phyloP scores from a whole-genome alignment of 2,113 vertebrate genomes.

The Passerina amoena region DNA sequence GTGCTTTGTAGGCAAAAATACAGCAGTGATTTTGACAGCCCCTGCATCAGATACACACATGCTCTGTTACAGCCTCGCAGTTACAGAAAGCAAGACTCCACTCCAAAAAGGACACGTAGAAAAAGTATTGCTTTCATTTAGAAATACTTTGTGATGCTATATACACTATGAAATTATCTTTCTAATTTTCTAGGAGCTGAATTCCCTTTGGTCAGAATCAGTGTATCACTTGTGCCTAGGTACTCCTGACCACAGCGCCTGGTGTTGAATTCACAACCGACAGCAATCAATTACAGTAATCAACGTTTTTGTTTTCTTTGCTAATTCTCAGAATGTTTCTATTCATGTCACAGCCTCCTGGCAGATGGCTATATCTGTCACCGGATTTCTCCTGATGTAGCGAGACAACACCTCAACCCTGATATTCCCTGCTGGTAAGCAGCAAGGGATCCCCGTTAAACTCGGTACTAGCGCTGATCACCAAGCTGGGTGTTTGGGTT shows the following conservation, averaged over 20 bases:
- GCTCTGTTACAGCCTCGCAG: background rate
- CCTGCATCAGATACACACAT: background rate
- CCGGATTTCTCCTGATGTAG: background rate
- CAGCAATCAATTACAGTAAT: rapidly evolving
- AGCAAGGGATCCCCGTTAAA: background rate
- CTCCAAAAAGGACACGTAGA: background rate
- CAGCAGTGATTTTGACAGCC: background rate
- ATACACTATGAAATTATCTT: background rate
- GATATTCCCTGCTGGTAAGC: background rate
- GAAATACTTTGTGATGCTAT: background rate
- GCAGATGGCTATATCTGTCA: background rate
- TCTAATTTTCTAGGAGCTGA: background rate
- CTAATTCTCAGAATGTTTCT: background rate
- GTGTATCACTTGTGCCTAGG: background rate
- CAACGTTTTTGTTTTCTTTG: background rate
- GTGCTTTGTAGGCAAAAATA: background rate
- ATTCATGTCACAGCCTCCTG: background rate
- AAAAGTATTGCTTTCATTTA: background rate
- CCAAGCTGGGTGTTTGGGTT: background rate
- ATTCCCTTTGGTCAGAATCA: background rate
- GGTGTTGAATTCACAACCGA: background rate
- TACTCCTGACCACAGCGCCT: background rate
- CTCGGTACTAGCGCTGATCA: background rate
- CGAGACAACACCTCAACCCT: background rate
- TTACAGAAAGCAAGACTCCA: background rate